A percentile compares a stretch with the other conserved stretches of the same genome.
These are phyloP conservation scores for Marisa cornuarietis DNA, from an alignment of 1,140 invertebrate genomes.

Conservation along the genomic window DNA sequence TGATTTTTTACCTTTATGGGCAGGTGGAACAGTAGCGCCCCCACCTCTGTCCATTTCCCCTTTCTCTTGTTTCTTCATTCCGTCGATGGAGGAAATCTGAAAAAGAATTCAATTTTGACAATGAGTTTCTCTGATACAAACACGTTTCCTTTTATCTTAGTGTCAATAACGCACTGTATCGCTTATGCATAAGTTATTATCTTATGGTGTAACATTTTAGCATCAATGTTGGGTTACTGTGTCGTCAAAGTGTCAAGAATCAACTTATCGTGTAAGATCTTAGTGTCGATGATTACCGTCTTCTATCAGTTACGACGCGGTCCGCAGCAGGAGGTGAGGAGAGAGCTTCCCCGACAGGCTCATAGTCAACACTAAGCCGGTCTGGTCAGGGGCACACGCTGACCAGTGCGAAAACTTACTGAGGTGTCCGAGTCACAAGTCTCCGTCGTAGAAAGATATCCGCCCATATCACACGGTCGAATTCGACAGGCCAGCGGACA, in stretches of 20 bases:
- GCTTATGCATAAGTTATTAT: too few relatives aligned
- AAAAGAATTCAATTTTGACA: not conserved
- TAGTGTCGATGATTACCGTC: too few relatives aligned
- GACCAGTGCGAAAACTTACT: not conserved
- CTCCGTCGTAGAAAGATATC: not conserved
- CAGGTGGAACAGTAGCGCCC: not conserved
- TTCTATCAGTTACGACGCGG: too few relatives aligned
- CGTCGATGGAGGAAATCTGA: conserved; percentile 17
- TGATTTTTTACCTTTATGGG: conserved; percentile 16
- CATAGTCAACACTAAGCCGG: too few relatives aligned
- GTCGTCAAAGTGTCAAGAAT: too few relatives aligned
- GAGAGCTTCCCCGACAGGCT: too few relatives aligned
- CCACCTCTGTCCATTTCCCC: conserved; percentile 16
- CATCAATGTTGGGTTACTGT: too few relatives aligned
- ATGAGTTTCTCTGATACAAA: not conserved
- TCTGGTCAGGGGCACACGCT: not conserved
- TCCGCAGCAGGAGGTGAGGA: too few relatives aligned
- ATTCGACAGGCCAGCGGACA: too few relatives aligned
- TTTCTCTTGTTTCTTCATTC: conserved; percentile 38
- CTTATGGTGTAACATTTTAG: too few relatives aligned
- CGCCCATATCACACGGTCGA: not conserved
- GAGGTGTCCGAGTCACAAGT: not conserved
- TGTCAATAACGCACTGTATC: too few relatives aligned
- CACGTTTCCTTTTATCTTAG: not conserved
- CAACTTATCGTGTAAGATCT: too few relatives aligned